These are phyloP conservation scores for Eupsilia transversa DNA, from an alignment of 2,888 invertebrate genomes.

Conservation along the genomic window DNA sequence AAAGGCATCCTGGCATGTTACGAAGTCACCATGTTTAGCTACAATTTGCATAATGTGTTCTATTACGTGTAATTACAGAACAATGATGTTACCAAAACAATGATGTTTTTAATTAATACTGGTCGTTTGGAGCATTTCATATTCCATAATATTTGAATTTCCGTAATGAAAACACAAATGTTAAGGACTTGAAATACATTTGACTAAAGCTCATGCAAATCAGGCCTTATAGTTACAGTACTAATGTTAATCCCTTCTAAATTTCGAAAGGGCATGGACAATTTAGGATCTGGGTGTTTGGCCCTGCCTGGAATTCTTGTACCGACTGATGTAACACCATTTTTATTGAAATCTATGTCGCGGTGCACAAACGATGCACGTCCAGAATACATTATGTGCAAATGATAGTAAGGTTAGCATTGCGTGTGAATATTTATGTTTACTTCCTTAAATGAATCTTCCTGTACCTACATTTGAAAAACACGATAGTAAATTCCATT, in stretches of 20 bases:
- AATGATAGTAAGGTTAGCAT: constrained; percentile 50
- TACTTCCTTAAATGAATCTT: constrained; percentile 50
- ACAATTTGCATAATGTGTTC: constrained; percentile 61
- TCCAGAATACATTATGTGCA: constrained; percentile 50
- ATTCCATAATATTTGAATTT: constrained; percentile 51
- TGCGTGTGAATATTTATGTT: constrained; percentile 46
- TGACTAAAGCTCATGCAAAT: constrained; percentile 29
- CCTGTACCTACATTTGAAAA: constrained; percentile 41
- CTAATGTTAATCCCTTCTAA: constrained; percentile 36
- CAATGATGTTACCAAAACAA: constrained; percentile 51
- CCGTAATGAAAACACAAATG: constrained; percentile 12
- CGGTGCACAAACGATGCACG: constrained; percentile 46
- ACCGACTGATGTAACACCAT: constrained; percentile 29
- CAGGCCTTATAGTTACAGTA: background rate
- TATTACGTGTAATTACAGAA: constrained; percentile 54
- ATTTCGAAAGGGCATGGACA: constrained; percentile 38
- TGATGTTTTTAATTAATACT: constrained; percentile 56
- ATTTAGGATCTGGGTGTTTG: constrained; percentile 14
- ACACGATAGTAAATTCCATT: constrained; percentile 37
- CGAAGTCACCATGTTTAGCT: constrained; percentile 61
- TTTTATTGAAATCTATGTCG: constrained; percentile 56
- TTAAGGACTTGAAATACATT: constrained; percentile 19
- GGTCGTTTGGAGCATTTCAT: constrained; percentile 12
- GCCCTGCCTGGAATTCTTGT: constrained; percentile 22
- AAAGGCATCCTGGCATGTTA: constrained; percentile 65